Evolutionary conservation across 1,140 invertebrate species (phyloP).

Genomic region (Scylla paramamosain): DNA sequence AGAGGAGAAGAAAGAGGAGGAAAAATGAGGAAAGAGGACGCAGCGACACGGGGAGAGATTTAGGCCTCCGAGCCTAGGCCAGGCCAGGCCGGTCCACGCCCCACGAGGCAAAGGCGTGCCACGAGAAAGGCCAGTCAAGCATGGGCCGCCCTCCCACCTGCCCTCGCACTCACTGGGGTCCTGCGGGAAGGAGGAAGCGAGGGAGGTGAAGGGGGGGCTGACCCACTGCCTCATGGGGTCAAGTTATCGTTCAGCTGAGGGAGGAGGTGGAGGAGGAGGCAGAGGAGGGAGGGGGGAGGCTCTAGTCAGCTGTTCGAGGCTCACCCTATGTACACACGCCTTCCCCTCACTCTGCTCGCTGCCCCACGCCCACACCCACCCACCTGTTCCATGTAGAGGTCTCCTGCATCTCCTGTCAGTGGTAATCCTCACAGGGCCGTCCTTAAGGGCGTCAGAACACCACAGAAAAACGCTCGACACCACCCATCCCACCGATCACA

Average conservation of each 20-base stretch:
- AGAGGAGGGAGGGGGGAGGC: not conserved
- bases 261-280: not conserved
- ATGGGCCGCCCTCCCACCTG: not conserved
- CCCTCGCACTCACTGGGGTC: too few species aligned
- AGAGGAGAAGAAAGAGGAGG: not conserved
- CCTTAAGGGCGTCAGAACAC: conserved; percentile 49
- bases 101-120: not conserved
- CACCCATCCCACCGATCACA: conserved; percentile 63
- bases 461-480: conserved; percentile 25
- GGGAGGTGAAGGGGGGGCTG: not conserved
- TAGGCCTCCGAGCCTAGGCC: not conserved
- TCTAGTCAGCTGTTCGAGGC: conserved; percentile 63
- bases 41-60: not conserved
- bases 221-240: conserved; percentile 9
- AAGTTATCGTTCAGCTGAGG: not conserved
- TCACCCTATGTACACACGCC: conserved; percentile 39
- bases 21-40: not conserved
- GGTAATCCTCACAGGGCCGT: conserved; percentile 6
- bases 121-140: not conserved
- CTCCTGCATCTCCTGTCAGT: conserved; percentile 32
- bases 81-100: not conserved
- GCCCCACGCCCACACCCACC: conserved; percentile 35
- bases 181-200: too few species aligned
- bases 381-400: conserved; percentile 55
- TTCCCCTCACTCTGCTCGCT: not conserved